Evolutionary conservation across 2,113 vertebrate species (phyloP).

Genomic region (Chloebia gouldiae): DNA sequence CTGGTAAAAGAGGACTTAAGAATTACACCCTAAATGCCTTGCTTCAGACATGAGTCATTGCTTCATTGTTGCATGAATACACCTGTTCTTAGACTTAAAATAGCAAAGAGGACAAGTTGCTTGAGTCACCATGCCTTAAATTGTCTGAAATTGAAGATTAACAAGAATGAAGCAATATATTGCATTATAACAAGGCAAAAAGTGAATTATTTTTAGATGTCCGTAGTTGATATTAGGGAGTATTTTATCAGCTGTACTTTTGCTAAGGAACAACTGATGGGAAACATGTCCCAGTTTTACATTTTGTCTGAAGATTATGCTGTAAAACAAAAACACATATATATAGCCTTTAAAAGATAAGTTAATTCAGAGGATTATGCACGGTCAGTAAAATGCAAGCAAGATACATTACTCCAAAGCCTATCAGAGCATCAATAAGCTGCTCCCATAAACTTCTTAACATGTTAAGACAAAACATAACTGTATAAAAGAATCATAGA

Average conservation of each 20-base stretch:
- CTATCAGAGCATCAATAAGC: background rate
- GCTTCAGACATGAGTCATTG: background rate
- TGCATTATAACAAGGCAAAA: background rate
- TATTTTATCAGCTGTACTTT: background rate
- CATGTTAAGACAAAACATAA: background rate
- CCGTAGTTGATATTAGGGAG: background rate
- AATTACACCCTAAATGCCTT: background rate
- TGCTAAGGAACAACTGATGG: background rate
- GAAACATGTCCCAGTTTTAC: background rate
- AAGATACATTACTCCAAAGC: background rate
- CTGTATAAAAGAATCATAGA: background rate
- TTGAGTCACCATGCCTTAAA: background rate
- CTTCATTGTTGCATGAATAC: background rate
- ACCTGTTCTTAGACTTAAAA: conserved; percentile 1
- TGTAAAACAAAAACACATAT: background rate
- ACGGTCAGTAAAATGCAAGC: background rate
- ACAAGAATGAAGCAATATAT: background rate
- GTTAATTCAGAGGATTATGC: background rate
- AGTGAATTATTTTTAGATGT: background rate
- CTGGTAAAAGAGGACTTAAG: background rate
- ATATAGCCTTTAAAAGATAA: background rate
- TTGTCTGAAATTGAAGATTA: background rate
- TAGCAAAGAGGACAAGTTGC: background rate
- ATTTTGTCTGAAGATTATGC: background rate
- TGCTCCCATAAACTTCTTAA: background rate